Base-by-base conservation (phyloP, 2,888 invertebrate genomes). In the Noctua janthina region DNA sequence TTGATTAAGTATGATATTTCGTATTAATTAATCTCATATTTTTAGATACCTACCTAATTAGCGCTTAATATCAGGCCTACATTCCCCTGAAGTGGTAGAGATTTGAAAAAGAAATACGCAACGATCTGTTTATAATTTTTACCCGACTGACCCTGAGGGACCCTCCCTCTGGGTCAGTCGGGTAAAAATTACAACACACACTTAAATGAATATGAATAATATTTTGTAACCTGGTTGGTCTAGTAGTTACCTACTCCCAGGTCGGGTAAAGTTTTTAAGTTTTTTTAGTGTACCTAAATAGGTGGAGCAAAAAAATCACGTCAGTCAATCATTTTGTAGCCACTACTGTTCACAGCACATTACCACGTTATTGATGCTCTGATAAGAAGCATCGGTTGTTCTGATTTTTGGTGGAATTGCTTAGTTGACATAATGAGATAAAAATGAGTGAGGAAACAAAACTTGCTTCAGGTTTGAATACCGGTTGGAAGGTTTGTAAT, bases 401-500 rank as follows among this genome's bases (percentile, higher is more conserved):
- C n/a, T 64, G 35, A 10, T n/a, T 62, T 23, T 59, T 17, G 35
- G 23, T n/a, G 39, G 17, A 35, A 64, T 35, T 11, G 17, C 8
- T 49, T 35, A 23, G 13, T 39, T 43, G 7, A 35, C 56, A 0
- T 80, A 56, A 29, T 67, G 23, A 71, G 66, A 80, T 72, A 23
- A 66, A 46, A 77, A 15, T 35, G 1, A n/a, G 29, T 81, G 51
- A 80, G 35, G 67, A 73, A 67, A 77, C 54, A 54, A 79, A 54
- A 43, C 23, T 49, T 15, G 59, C 8, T 23, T 43, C 35, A 35
- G 29, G n/a, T 80, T 69, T 81, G 15, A n/a, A 62, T 69, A 69
- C 74, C 62, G 81, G n/a, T 81, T 81, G 29, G 39, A 46, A 81
- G 29, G 20, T 81, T 46, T 39, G 23, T 73, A 17, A 56, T 56